Evolutionary conservation across 2,888 invertebrate genomes (phyloP), one percentile per base, ranked within the genome.

Genomic region (Acronicta psi): DNA sequence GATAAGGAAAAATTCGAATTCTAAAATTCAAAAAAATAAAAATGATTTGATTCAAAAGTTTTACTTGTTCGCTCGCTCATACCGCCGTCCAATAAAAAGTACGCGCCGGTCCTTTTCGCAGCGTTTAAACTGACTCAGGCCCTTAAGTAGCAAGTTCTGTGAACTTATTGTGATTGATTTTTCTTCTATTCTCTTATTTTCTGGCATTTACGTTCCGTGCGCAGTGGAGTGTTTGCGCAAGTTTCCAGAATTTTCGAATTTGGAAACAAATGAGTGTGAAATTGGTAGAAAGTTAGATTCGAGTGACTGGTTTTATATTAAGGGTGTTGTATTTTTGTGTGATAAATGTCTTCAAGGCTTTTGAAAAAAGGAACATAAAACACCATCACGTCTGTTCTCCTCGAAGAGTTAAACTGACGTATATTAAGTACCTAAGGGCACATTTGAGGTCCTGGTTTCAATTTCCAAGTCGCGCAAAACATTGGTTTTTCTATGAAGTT

Each of bases 81-180:
- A 58, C 4, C 17, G 9, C 36, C 38, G n/a, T 62, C 55, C 56
- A 31, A 57, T 56, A 69, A 72, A 74, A 75, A 70, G 55, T 69
- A 16, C 18, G 55, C 18, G 45, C 46, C 50, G 42, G 54, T 62
- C 69, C 64, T 64, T 75, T 75, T 73, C 61, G 29, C 56, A 62
- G 44, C 76, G 42, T 75, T 71, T 69, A 69, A 73, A 75, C 71
- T 52, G 71, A 66, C 49, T 61, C 53, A 53, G 68, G 43, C 60
- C 67, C 65, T 71, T 77, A 75, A 77, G 77, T 77, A 73, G 72
- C 66, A 77, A 77, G 77, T 77, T 77, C 56, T 44, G 65, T 41
- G 56, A 75, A 74, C 64, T 75, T 75, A 72, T 74, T 75, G 65
- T 77, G 77, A 77, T 77, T 75, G 75, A 76, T 76, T 75, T 73